Base-by-base conservation (phyloP, 2,888 invertebrate genomes). In the Drosophila nigritarsus region DNA sequence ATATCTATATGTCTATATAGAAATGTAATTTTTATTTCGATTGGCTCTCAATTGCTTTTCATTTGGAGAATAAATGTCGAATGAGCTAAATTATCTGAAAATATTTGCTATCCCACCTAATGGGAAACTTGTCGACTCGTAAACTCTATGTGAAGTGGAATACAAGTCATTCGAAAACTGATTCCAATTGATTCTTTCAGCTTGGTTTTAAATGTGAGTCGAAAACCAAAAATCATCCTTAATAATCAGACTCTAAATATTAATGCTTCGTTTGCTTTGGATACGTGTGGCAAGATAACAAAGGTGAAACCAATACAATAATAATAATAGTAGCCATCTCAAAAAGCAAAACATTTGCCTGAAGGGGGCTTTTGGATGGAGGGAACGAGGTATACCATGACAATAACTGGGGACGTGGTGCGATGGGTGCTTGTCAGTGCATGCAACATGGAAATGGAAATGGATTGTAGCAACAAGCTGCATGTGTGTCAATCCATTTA, bases 401-500 rank as follows among this genome's bases (percentile, higher is more conserved):
- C 40, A 54, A 13, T 42, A 34, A 24, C 18, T 42, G 38, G 45
- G 48, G 70, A 53, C 49, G 65, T 50, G 65, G 49, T 42, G 27
- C n/a, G 59, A 54, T 48, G 51, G 48, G 15, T 45, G 66, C 60
- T 59, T 64, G 73, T 80, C 71, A 51, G 70, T 78, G 81, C 87
- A 83, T 88, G 87, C 87, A 78, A 78, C 88, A 87, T 83, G 87
- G 75, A 56, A 72, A 58, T 78, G 75, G 55, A 66, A 78, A 71
- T 78, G 75, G 65, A 82, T 67, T 75, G 73, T 53, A 76, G 83
- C 84, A 87, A 83, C 89, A 81, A 87, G 75, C 87, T 60, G 85
- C 75, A 75, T 87, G 86, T 82, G 85, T 84, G 90, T 87, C 87
- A 86, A 89, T 82, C 85, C 88, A 85, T 89, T 87, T 85, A 84